A percentile compares a stretch with the other conserved stretches of the same genome.
phyloP scores from a whole-genome alignment of 2,797 vertebrate genomes.

The Cottoperca gobio region DNA sequence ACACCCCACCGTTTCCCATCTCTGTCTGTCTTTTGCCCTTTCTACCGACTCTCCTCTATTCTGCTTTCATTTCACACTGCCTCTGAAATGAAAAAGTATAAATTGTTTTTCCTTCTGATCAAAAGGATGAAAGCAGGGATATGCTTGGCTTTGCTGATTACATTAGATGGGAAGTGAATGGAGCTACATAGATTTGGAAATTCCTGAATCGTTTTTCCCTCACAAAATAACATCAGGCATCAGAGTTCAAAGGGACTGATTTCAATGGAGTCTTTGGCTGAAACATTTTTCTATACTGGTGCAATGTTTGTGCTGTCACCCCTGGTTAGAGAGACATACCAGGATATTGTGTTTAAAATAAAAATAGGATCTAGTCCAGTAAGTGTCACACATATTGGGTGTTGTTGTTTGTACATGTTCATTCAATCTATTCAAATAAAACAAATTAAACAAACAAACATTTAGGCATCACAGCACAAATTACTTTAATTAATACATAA shows the following conservation, averaged over 20 bases:
- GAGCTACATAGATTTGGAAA: slow-evolving; percentile 60
- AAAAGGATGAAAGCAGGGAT: slow-evolving; percentile 71
- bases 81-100: slow-evolving; percentile 65
- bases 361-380: slow-evolving; percentile 13
- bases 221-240: slow-evolving; percentile 49
- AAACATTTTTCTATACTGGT: slow-evolving; percentile 14
- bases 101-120: slow-evolving; percentile 70
- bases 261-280: slow-evolving; percentile 46
- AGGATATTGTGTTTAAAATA: slow-evolving; percentile 8
- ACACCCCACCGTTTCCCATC: slow-evolving; percentile 45
- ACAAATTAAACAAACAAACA: not conserved
- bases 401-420: not conserved
- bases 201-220: slow-evolving; percentile 52
- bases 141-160: slow-evolving; percentile 59
- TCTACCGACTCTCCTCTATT: slow-evolving; percentile 44
- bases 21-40: slow-evolving; percentile 54
- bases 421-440: not conserved
- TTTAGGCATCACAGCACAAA: not conserved
- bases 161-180: slow-evolving; percentile 61
- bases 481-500: not conserved
- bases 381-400: not conserved
- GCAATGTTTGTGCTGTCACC: slow-evolving; percentile 45
- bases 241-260: slow-evolving; percentile 56
- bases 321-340: slow-evolving; percentile 9
- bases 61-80: slow-evolving; percentile 57